Base-by-base conservation (phyloP, 2,888 invertebrate species). In the Masnerella sp. region DNA sequence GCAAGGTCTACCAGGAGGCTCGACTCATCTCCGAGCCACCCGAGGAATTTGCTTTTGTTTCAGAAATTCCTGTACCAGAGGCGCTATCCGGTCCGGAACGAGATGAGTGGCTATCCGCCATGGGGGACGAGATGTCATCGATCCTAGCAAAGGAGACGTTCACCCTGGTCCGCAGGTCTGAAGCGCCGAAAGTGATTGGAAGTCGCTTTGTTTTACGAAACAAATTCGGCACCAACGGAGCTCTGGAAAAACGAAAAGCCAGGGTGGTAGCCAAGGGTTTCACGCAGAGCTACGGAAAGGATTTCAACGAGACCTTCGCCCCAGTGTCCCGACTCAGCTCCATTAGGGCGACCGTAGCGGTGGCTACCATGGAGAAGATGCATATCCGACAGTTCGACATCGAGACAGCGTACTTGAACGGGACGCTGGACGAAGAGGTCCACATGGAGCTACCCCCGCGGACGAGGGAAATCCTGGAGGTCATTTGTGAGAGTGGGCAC, bases 181-280 rank as follows among this genome's bases (percentile, higher is more conserved):
- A 2, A 0, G 36, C 20, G 9, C 9, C 12, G 0, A 14, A 36
- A 0, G 51, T 51, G 8, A 12, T 40, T 8, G 40, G 40, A 1
- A 40, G 40, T 11, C 17, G 40, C 1, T 40, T 17, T 18, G 18
- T 40, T 4, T 11, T 40, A 9, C 15, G 54, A 2, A 42, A 40
- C 17, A 51, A 51, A 18, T 51, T 12, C 12, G 51, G 51, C 17
- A 36, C 22, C 5, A 17, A 51, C 30, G 51, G 36, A 11, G 20
- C 22, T 2, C 5, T 51, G 11, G 51, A 51, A 18, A 51, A 51
- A 20, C 34, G 36, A 11, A 51, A 51, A 18, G 20, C 51, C 8
- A 30, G 30, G 17, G n/a, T 40, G 2, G 40, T 40, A 7, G 40
- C 40, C 9, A 40, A 18, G 11, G 40, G 40, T 18, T 40, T 17